Evolutionary conservation across 1,140 invertebrate genomes (phyloP), one percentile per base, ranked within the genome.

Genomic region (Arion vulgaris): DNA sequence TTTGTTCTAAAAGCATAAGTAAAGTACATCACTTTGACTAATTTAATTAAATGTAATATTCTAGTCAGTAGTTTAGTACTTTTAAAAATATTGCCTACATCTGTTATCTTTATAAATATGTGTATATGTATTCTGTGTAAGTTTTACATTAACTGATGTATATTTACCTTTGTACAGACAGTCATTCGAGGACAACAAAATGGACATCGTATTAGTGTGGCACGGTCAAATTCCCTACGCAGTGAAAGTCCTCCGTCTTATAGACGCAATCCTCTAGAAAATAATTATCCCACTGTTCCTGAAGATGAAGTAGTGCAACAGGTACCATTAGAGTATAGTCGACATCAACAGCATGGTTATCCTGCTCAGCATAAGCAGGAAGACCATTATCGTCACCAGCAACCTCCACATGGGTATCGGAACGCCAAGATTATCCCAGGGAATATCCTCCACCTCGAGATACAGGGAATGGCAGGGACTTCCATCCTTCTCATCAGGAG

Each of bases 141-240:
- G n/a, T n/a, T n/a, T n/a, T n/a, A 57, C 23, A 57, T 23, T 57
- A 57, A 57, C 23, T 19, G 9, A 57, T 57, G 23, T n/a, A 11
- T 57, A 23, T 57, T 57, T 57, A 23, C 53, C 83, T 83, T 66
- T 66, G 89, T 91, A 45, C 86, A 94, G 94, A 98, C 97, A 23
- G 97, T 98, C 85, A 97, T 98, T 0, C 93, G 97, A 88, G 96
- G 96, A 51, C 79, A 81, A 13, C 79, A 81, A 57, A 91, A 91
- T 89, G 89, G 89, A n/a, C 85, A 85, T 62, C 87, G 87, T n/a
- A 90, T 92, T 69, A 96, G 96, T 90, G 96, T 98, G 51, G 96
- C 97, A 4, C 93, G 97, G 84, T 97, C 96, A 23, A 98, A 98
- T 92, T 97, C 96, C 4, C 93, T 98, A 72, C 94, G 98, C 81